Evolutionary conservation across 1,140 invertebrate genomes (phyloP).

Genomic region (Drosophila carrolli): DNA sequence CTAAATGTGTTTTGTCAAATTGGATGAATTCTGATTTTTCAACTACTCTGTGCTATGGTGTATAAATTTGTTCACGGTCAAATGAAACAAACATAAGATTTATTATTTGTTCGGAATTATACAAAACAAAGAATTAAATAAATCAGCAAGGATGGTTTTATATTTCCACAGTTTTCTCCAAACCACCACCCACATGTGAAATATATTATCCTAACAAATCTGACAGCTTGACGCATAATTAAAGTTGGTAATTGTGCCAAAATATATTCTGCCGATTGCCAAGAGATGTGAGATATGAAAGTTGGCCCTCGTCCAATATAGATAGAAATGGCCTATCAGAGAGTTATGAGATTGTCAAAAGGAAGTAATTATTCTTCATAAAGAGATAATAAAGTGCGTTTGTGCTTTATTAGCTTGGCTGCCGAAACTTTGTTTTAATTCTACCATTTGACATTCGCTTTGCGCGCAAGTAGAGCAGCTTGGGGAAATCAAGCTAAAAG

Average conservation of each 20-base stretch:
- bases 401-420: conserved; percentile 1
- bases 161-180: too few relatives aligned
- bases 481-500: conserved; percentile 69
- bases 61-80: too few relatives aligned
- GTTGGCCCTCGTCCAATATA: conserved; percentile 59
- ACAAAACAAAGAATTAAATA: too few relatives aligned
- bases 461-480: conserved; percentile 19
- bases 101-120: too few relatives aligned
- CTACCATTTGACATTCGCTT: conserved; percentile 27
- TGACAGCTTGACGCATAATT: conserved; percentile 72
- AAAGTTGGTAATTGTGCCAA: conserved; percentile 56
- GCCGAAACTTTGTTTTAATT: conserved; percentile 17
- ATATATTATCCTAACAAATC: conserved; percentile 12
- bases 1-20: background rate
- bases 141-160: too few relatives aligned
- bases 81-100: too few relatives aligned
- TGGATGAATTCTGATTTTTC: background rate
- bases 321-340: conserved; percentile 47
- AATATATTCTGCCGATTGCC: conserved; percentile 41
- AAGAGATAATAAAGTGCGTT: conserved; percentile 11
- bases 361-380: conserved; percentile 57
- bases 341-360: conserved; percentile 18
- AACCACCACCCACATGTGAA: background rate
- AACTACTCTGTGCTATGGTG: background rate
- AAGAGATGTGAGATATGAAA: conserved; percentile 27